Evolutionary conservation across 2,113 vertebrate species (phyloP), one percentile per base, ranked within the genome.

Genomic region (Polypterus senegalus): DNA sequence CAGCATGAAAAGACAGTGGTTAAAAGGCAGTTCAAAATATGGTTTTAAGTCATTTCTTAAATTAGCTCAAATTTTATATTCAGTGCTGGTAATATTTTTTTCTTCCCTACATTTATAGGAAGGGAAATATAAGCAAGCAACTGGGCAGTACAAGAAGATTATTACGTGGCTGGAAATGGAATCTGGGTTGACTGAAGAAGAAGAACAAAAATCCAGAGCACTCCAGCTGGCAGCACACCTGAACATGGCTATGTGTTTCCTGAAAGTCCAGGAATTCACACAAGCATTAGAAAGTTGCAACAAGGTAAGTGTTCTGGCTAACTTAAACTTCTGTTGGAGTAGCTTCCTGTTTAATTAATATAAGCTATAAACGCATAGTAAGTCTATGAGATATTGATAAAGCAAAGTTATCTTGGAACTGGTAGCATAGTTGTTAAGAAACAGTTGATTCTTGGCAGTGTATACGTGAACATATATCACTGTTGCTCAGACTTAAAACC

Each of bases 211-310:
- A 60, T 84, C 88, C 1, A 88, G 83, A 73, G 78, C 82, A 0
- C 74, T 99, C 65, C 84, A 82, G 7, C 85, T 97, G 63, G 96
- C 96, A 60, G 93, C 94, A 43, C 85, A 95, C 72, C 87, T 98
- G 61, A 99, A 99, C 74, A 69, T 99, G 73, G 92, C 95, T 61
- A 94, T 97, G 89, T 98, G 95, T 78, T 92, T 85, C 70, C 87
- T 97, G 57, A 98, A 97, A 70, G 71, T 99, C 5, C 91, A 91
- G 48, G 90, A 95, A n/a, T 86, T 88, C 59, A 83, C 71, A 1
- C 80, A 79, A n/a, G 91, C 91, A 59, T 71, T 93, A 4, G 95
- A 97, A 51, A 93, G 78, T 73, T 99, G 95, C 76, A 85, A 95
- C 69, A 98, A 98, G 92, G 96, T 97, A 79, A 64, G 65, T 48